Evolutionary conservation across 2,888 invertebrate species (phyloP).

Genomic region (Mesorhabditis sp.): DNA sequence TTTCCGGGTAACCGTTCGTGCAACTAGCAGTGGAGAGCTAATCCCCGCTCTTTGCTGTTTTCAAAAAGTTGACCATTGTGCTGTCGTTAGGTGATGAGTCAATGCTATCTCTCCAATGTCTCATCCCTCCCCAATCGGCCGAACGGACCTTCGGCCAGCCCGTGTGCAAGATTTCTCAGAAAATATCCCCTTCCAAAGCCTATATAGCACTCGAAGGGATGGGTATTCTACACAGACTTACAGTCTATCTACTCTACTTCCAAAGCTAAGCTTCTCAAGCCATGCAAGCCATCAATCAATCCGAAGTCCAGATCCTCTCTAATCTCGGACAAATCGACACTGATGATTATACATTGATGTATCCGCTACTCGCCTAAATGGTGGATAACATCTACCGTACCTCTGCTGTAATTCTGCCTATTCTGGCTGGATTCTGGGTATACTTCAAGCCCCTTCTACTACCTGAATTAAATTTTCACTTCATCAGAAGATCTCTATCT

Average conservation of each 20-base stretch:
- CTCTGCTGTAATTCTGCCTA: not conserved
- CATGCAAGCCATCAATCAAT: not conserved
- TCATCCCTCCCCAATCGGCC: not conserved
- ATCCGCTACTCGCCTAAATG: not conserved
- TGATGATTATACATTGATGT: constrained; percentile 4
- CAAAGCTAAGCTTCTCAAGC: not conserved
- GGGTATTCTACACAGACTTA: not conserved
- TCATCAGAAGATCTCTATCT: no score
- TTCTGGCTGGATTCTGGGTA: not conserved
- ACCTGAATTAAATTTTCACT: not conserved
- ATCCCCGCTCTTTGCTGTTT: no score
- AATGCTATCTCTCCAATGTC: no score
- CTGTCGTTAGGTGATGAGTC: no score
- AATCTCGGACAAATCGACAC: not conserved
- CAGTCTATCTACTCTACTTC: not conserved
- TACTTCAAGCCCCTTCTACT: not conserved
- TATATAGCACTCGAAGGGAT: not conserved
- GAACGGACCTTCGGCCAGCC: not conserved
- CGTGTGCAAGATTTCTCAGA: not conserved
- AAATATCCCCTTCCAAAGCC: not conserved
- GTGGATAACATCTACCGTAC: not conserved
- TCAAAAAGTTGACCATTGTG: no score
- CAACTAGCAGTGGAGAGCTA: no score
- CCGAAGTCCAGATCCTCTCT: not conserved
- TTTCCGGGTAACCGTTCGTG: no score